Percentiles rank a stretch among this genome's conserved stretches.
Conservation (phyloP, 2,113 vertebrate species). For the Prionailurus viverrinus region DNA sequence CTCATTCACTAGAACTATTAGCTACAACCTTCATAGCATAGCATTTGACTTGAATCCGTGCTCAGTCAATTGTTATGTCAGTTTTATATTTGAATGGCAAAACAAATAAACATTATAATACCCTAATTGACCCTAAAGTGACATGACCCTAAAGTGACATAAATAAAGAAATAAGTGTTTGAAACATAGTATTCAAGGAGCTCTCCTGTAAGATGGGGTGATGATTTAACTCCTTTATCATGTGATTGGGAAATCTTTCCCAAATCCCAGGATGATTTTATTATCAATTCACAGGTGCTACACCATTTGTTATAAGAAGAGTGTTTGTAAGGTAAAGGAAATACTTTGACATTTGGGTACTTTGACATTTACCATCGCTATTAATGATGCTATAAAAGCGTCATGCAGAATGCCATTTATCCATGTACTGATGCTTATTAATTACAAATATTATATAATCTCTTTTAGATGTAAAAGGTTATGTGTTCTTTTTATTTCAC, state of each 20-base stretch:
- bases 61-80: background rate
- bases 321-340: conserved; percentile 77
- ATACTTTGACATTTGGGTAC: conserved; percentile 83
- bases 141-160: background rate
- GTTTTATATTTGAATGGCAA: background rate
- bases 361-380: conserved; percentile 83
- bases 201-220: background rate
- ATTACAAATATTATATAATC: conserved; percentile 83
- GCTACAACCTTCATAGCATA: background rate
- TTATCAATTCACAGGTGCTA: conserved; percentile 39
- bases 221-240: background rate
- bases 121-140: background rate
- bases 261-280: conserved; percentile 22
- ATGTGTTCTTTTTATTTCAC: conserved; percentile 76
- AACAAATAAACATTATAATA: background rate
- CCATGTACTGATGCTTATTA: conserved; percentile 79
- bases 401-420: conserved; percentile 79
- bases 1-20: background rate
- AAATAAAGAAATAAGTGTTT: background rate
- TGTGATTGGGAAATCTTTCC: background rate
- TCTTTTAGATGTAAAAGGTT: conserved; percentile 84
- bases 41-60: background rate
- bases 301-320: conserved; percentile 60
- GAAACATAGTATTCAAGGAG: background rate
- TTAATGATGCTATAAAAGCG: conserved; percentile 81